Base-by-base conservation (phyloP, 2,113 vertebrate genomes). In the Rhadina sibilatrix region DNA sequence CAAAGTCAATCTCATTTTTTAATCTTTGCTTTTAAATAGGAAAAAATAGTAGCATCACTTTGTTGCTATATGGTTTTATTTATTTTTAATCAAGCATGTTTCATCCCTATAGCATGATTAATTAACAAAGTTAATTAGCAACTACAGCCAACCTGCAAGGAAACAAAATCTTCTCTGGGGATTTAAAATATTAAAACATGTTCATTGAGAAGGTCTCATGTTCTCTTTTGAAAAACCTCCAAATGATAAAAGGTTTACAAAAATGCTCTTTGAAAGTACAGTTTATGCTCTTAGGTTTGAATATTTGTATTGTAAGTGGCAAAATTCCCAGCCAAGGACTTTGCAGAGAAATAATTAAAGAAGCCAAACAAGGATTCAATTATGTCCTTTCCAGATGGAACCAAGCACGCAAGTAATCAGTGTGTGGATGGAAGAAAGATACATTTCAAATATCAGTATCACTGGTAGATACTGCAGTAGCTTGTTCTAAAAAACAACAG, bases 91-190 rank as follows among this genome's bases (percentile, higher is more conserved):
- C 94, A 95, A 93, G 87, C 42, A 64, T 94, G 78, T 77, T 92
- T 93, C 92, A 95, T 93, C 81, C 71, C 44, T 83, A 87, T 53
- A 89, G 59, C 74, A 87, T 77, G 76, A 82, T 94, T 95, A 96
- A 96, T 96, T 96, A 95, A 94, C 50, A 19, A 90, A 93, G 90
- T 77, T 95, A 93, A 96, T 97, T 93, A 96, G 86, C 65, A 89
- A 68, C 83, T 87, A 91, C 78, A 93, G 86, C 40, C 72, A 92
- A 92, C 80, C 93, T 89, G 74, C 74, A 92, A 71, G 79, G 82
- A 93, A 95, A 90, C 57, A 93, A 88, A 96, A 76, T 89, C 76
- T 82, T 66, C 93, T 85, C 76, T 18, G 53, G 89, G 68, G 85
- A 87, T 88, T 97, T 9, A 64, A 93, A 94, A 93, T 88, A 92